Conservation (phyloP, 2,888 invertebrate genomes). For the Leptinotarsa tumamoca region DNA sequence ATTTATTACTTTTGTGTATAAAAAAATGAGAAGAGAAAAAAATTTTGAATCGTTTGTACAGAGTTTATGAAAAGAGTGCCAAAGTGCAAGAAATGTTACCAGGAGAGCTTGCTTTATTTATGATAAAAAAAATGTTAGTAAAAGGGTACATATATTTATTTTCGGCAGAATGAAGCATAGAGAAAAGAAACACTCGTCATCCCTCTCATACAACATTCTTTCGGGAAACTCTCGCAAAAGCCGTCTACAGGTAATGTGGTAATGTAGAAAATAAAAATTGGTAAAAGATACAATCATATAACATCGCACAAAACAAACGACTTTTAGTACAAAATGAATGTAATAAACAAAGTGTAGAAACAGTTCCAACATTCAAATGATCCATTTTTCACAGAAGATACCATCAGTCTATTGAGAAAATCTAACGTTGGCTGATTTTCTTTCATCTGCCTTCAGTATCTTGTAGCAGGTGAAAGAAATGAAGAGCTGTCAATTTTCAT, state of each 20-base stretch:
- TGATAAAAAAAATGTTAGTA: constrained; percentile 60
- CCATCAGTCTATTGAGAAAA: constrained; percentile 33
- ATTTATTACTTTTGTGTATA: constrained; percentile 67
- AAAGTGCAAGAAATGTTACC: constrained; percentile 68
- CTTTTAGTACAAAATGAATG: constrained; percentile 54
- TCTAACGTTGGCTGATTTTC: constrained; percentile 32
- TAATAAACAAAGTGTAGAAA: constrained; percentile 33
- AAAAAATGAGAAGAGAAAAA: constrained; percentile 55
- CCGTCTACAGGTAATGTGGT: constrained; percentile 29
- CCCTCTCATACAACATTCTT: constrained; percentile 48
- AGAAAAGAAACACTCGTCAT: constrained; percentile 34
- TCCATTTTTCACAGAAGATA: constrained; percentile 42
- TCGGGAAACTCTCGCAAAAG: constrained; percentile 52
- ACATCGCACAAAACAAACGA: constrained; percentile 56
- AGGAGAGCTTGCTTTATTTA: constrained; percentile 65
- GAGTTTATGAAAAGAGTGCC: constrained; percentile 67
- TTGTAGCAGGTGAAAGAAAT: background rate
- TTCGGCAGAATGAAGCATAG: constrained; percentile 42
- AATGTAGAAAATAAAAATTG: constrained; percentile 28
- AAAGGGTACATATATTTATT: constrained; percentile 67
- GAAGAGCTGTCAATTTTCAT: constrained; percentile 11
- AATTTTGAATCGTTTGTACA: constrained; percentile 68
- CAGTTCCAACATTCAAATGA: constrained; percentile 25
- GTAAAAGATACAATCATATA: constrained; percentile 44
- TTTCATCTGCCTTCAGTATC: background rate